phyloP scores from a whole-genome alignment of 2,797 vertebrate genomes.

The Betta splendens region DNA sequence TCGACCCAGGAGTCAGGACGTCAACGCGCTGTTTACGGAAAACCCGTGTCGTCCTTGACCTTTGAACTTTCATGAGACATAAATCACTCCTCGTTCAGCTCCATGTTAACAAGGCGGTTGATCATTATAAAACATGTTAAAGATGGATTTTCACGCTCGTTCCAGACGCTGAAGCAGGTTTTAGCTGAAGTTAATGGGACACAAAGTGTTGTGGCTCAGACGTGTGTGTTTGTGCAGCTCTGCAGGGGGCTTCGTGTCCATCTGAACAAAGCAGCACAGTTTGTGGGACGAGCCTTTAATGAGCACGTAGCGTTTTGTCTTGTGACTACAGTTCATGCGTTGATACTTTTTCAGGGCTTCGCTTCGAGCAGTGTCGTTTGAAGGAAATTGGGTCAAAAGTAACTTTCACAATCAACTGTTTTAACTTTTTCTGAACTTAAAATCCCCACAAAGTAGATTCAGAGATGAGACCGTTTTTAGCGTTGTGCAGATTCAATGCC shows the following conservation, averaged over 20 bases:
- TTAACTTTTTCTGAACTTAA: slow-evolving; percentile 28
- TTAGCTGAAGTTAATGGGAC: background rate
- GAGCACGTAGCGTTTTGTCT: slow-evolving; percentile 8
- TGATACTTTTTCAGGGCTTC: background rate
- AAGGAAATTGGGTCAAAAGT: slow-evolving; percentile 27
- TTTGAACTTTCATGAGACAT: slow-evolving; percentile 16
- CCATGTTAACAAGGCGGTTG: background rate
- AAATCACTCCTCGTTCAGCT: slow-evolving; percentile 22
- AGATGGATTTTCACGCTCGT: background rate
- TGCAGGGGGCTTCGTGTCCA: background rate
- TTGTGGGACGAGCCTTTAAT: slow-evolving; percentile 10
- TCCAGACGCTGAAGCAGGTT: background rate
- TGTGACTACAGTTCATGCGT: background rate
- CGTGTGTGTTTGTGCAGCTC: background rate
- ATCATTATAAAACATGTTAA: background rate
- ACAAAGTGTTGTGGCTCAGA: slow-evolving; percentile 7
- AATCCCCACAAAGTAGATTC: slow-evolving; percentile 4
- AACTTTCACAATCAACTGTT: slow-evolving; percentile 36
- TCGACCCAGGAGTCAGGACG: slow-evolving; percentile 21
- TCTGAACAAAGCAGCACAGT: slow-evolving; percentile 2
- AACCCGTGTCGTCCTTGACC: slow-evolving; percentile 39
- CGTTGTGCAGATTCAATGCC: background rate
- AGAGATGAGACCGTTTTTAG: slow-evolving; percentile 13
- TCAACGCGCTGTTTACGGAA: slow-evolving; percentile 22
- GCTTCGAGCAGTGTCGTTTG: slow-evolving; percentile 12